Evolutionary conservation across 2,888 invertebrate genomes (phyloP), one percentile per base, ranked within the genome.

Genomic region (Ischnus inquisitorius): DNA sequence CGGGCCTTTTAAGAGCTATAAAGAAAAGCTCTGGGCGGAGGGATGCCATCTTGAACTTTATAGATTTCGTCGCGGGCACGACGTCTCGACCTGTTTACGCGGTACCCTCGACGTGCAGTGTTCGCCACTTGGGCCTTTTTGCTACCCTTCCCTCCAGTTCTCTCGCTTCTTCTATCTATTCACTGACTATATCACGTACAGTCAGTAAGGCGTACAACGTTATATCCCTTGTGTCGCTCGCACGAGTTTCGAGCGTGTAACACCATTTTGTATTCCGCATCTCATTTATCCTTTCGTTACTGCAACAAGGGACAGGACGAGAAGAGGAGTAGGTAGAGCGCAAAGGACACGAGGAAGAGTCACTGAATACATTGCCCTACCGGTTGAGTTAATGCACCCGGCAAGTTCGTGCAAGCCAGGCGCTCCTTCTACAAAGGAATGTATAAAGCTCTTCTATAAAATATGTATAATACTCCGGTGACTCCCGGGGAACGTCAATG

Each of bases 261-360:
- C 34, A 83, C 67, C 75, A 64, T 83, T 79, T 79, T 71, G 75
- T 79, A 83, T 79, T 79, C 75, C 71, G 83, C 75, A 83, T 83
- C 79, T 76, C 83, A 79, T 83, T 83, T 79, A 64, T 57, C 57
- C 75, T 71, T 48, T 69, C 60, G 79, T 69, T 76, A 67, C 67
- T 48, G 41, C 41, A 75, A 67, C 69, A 51, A 57, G 57, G 57
- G 14, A 22, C 64, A 62, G 16, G 34, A 8, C 19, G 67, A 5
- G 16, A 12, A 48, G 43, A 5, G n/a, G 8, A 12, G 19, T 14
- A 12, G 48, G 25, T 39, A 3, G 39, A 4, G 16, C n/a, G 34
- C 64, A 34, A 39, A 14, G 39, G 16, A 16, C 12, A 25, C 46
- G 19, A 74, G 64, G 43, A 64, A 68, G 78, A 74, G 74, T 79